Conservation (phyloP, 2,888 invertebrate species). For the Lasioglossum villosulum region DNA sequence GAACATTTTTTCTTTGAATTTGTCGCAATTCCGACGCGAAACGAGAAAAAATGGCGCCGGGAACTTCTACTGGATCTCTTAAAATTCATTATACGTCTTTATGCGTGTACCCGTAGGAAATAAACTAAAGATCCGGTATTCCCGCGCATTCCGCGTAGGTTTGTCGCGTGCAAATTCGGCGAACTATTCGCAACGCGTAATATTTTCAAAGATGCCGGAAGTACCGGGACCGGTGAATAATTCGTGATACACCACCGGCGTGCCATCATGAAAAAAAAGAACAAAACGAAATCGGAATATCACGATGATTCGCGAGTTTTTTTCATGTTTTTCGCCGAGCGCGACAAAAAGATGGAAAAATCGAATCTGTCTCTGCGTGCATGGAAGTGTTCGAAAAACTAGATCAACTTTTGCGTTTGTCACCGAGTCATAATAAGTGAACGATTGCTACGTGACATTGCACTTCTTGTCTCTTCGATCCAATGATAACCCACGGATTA, state of each 20-base stretch:
- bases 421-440: neutral
- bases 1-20: no score
- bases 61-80: slow-evolving; percentile 5
- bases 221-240: neutral
- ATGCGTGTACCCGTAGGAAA: neutral
- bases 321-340: neutral
- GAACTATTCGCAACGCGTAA: slow-evolving; percentile 25
- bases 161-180: slow-evolving; percentile 34
- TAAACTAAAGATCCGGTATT: slow-evolving; percentile 1
- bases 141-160: slow-evolving; percentile 10
- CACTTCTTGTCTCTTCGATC: neutral
- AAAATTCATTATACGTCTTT: slow-evolving; percentile 22
- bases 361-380: neutral
- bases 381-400: neutral
- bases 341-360: neutral
- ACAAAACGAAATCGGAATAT: neutral
- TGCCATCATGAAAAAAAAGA: neutral
- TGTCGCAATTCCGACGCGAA: neutral
- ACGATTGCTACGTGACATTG: neutral
- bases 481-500: neutral
- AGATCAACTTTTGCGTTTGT: neutral
- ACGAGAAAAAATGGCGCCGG: neutral
- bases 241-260: neutral
- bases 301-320: neutral
- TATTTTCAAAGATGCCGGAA: slow-evolving; percentile 8